These are phyloP conservation scores for Anadara kagoshimensis DNA, from an alignment of 1,140 invertebrate genomes.

Conservation along the genomic window DNA sequence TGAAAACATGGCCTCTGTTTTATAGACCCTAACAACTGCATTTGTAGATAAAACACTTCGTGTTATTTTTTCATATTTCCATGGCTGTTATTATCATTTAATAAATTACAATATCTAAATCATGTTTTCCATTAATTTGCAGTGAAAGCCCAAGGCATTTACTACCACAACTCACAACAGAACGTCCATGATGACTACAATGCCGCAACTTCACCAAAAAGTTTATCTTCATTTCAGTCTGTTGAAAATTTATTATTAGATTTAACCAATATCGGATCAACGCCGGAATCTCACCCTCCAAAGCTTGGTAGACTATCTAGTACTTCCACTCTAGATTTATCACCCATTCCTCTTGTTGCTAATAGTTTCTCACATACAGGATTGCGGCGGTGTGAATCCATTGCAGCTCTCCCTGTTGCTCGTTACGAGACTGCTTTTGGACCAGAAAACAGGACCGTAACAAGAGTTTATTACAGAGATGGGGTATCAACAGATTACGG, in stretches of 20 bases:
- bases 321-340: conserved; percentile 49
- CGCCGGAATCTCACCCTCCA: conserved; percentile 58
- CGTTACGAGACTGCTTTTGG: conserved; percentile 68
- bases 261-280: conserved; percentile 41
- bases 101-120: neutral
- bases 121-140: neutral
- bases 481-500: conserved; percentile 61
- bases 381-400: conserved; percentile 1
- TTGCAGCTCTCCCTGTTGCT: conserved; percentile 41
- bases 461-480: conserved; percentile 58
- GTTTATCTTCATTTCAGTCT: conserved; percentile 58
- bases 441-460: conserved; percentile 66
- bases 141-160: conserved; percentile 34
- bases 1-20: too few relatives aligned
- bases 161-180: conserved; percentile 21
- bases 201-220: conserved; percentile 6
- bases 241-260: conserved; percentile 72
- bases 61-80: too few relatives aligned
- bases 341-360: conserved; percentile 44
- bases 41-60: too few relatives aligned
- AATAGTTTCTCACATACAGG: conserved; percentile 21
- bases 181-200: conserved; percentile 28
- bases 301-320: conserved; percentile 25
- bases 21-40: too few relatives aligned
- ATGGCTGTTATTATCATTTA: neutral